phyloP scores from a whole-genome alignment of 2,888 invertebrate species.

The Omphaloscelis lunosa region DNA sequence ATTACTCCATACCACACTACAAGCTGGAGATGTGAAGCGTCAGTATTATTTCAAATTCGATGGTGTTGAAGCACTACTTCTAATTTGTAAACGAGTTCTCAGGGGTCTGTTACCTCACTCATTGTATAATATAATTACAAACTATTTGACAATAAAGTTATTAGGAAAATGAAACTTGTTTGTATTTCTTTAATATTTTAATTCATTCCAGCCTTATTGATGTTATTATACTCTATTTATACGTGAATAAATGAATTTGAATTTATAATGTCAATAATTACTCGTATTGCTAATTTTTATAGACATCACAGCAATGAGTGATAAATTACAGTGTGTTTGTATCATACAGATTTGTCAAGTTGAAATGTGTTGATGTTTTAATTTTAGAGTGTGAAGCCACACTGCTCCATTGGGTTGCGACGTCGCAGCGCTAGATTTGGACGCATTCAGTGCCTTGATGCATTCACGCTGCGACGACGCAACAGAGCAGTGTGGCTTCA shows the following conservation, averaged over 20 bases:
- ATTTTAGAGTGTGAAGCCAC: neutral
- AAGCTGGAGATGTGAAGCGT: constrained; percentile 52
- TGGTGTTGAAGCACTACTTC: constrained; percentile 81
- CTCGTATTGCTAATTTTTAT: constrained; percentile 5
- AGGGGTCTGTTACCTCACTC: constrained; percentile 76
- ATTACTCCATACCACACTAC: constrained; percentile 36
- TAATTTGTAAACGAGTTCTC: constrained; percentile 78
- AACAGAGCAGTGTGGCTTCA: too few relatives aligned
- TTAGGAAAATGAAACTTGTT: constrained; percentile 73
- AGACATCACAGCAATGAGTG: neutral
- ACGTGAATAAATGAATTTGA: too few relatives aligned
- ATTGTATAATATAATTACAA: constrained; percentile 76
- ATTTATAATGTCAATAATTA: constrained; percentile 4
- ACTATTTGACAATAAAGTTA: constrained; percentile 86
- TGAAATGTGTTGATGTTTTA: constrained; percentile 1
- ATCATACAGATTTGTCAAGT: neutral
- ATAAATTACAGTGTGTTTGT: neutral
- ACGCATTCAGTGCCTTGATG: too few relatives aligned
- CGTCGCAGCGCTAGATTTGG: too few relatives aligned
- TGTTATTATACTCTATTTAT: too few relatives aligned
- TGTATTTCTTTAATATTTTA: constrained; percentile 53
- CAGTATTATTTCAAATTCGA: constrained; percentile 82
- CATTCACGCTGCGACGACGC: too few relatives aligned
- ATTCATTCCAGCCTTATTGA: constrained; percentile 38
- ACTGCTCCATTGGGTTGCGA: too few relatives aligned